Evolutionary conservation across 1,140 invertebrate genomes (phyloP).

Genomic region (Acromyrmex charruanus): DNA sequence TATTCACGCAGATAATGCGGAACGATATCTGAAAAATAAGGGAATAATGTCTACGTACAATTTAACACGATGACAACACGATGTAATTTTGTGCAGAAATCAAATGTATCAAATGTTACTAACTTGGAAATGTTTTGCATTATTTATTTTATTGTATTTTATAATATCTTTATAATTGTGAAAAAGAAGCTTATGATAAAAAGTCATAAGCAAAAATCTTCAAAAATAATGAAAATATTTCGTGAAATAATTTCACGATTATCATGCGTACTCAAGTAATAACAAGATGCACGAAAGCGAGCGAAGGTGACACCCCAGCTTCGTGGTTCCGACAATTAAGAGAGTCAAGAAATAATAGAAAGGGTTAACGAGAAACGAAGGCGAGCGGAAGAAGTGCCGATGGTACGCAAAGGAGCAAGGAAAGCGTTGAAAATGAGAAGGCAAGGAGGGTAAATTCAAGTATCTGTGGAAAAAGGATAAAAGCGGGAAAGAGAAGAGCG

Average conservation of each 20-base stretch:
- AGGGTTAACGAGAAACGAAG: conserved; percentile 49
- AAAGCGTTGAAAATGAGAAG: conserved; percentile 46
- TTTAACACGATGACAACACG: background rate
- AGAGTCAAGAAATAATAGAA: conserved; percentile 32
- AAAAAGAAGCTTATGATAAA: no score
- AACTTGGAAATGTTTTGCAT: background rate
- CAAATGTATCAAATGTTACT: background rate
- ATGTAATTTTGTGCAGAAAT: background rate
- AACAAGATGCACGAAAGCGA: conserved; percentile 19
- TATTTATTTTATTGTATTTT: background rate
- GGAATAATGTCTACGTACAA: background rate
- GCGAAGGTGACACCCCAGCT: background rate
- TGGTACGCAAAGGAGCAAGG: conserved; percentile 32
- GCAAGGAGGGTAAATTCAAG: conserved; percentile 30
- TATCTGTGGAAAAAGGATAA: conserved; percentile 30
- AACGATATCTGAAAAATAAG: background rate
- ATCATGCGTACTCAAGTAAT: conserved; percentile 14
- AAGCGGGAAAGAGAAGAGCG: conserved; percentile 8
- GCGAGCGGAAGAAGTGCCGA: conserved; percentile 5
- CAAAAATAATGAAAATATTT: background rate
- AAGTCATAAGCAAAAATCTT: background rate
- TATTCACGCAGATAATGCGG: background rate
- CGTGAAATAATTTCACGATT: conserved; percentile 34
- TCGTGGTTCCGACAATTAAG: conserved; percentile 38
- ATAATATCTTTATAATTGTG: no score